These are phyloP conservation scores for Leptinotarsa haldemani DNA, from an alignment of 2,888 invertebrate species.

Conservation along the genomic window DNA sequence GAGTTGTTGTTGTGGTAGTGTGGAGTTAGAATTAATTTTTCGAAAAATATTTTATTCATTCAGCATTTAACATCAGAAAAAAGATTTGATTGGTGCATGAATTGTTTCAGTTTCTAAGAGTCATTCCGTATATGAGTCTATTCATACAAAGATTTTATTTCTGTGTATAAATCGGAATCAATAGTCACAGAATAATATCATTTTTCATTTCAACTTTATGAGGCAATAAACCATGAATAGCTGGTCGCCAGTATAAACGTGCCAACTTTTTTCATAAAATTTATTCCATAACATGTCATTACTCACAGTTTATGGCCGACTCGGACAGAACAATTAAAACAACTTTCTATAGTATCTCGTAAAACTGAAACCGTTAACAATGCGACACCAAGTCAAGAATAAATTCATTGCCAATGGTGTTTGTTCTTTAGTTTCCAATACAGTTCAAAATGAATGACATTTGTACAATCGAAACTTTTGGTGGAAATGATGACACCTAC, in stretches of 20 bases:
- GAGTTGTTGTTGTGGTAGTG: no score
- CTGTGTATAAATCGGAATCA: slow-evolving; percentile 14
- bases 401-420: not conserved
- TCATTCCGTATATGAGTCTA: not conserved
- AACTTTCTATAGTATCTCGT: slow-evolving; percentile 17
- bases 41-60: no score
- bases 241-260: slow-evolving; percentile 16
- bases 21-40: no score
- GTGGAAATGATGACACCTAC: no score
- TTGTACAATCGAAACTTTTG: no score
- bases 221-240: slow-evolving; percentile 11
- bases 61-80: no score
- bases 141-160: not conserved
- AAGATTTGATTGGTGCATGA: no score
- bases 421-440: not conserved
- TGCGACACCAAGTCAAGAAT: not conserved
- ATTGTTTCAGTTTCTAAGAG: no score
- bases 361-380: slow-evolving; percentile 13
- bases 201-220: slow-evolving; percentile 15
- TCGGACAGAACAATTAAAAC: slow-evolving; percentile 15
- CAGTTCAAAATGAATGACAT: not conserved
- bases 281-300: slow-evolving; percentile 20
- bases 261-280: slow-evolving; percentile 14
- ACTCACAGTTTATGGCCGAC: slow-evolving; percentile 13
- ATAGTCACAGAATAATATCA: not conserved